Percentiles rank a stretch among this genome's conserved stretches.
These are phyloP conservation scores for Nephrotoma guestfalica DNA, from an alignment of 2,888 invertebrate species.

Conservation along the genomic window DNA sequence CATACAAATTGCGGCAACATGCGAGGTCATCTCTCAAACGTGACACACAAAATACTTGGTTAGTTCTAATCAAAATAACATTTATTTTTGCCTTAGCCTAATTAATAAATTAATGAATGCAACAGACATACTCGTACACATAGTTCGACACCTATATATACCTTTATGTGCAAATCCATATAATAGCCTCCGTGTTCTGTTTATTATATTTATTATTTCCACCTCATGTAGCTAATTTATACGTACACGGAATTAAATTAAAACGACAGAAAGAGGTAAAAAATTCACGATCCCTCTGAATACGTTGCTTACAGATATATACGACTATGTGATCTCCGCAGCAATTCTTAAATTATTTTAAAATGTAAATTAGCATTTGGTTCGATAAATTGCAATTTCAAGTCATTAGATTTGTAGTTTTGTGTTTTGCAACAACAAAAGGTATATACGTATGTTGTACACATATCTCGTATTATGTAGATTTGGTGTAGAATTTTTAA, in stretches of 20 bases:
- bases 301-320: not conserved
- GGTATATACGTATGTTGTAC: not conserved
- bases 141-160: not conserved
- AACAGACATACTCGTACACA: not conserved
- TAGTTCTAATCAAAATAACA: not conserved
- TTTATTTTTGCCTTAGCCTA: not conserved
- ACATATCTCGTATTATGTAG: no score
- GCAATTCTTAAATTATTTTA: not conserved
- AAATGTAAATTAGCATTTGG: not conserved
- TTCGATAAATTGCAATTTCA: not conserved
- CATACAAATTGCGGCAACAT: not conserved
- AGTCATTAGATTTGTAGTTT: not conserved
- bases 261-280: not conserved
- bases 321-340: not conserved
- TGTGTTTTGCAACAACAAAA: not conserved
- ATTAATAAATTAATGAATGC: not conserved
- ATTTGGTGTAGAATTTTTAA: no score
- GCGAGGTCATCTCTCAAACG: not conserved
- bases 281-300: not conserved
- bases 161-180: not conserved
- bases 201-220: not conserved
- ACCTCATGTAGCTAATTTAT: not conserved
- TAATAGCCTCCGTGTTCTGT: not conserved
- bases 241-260: not conserved
- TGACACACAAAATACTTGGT: not conserved